Evolutionary conservation across 1,140 invertebrate genomes (phyloP), one percentile per base, ranked within the genome.

Genomic region (Nasonia giraulti): DNA sequence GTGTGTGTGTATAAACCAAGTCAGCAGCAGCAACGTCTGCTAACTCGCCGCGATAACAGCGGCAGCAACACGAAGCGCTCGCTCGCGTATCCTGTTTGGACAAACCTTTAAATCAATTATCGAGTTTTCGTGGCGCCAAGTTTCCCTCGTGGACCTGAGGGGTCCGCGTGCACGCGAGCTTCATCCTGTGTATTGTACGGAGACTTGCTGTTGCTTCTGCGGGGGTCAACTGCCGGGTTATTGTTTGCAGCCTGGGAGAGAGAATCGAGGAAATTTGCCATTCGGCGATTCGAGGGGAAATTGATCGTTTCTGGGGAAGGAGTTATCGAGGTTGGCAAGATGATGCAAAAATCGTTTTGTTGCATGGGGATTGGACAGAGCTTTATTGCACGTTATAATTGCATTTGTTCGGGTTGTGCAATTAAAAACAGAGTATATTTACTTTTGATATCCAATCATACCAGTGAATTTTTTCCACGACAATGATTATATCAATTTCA

Each of bases 41-140:
- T 62, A 62, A 62, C 55, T n/a, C 20, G 55, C 55, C 55, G 55
- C 55, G 55, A 62, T 62, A 62, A 62, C 55, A 62, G 20, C 55
- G 17, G 55, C 20, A 20, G 55, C 20, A n/a, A 62, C 55, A 62
- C 55, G 55, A 62, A 62, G 55, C 55, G 1, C 50, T 55, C 50
- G 55, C 55, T 55, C 50, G 55, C 55, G 55, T 62, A 71, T 33
- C 69, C 31, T 33, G 69, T 33, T 33, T 33, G 69, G 31, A 71
- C 23, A 33, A 71, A 27, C 69, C 69, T 31, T 33, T 71, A 71
- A 71, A 71, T 71, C 69, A 71, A 71, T 71, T 71, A 71, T 71
- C 69, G 31, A 71, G 69, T 71, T 71, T 33, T 31, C 69, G 23
- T 11, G 27, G 23, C 69, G 27, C 23, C 23, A 33, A 71, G 69